Conservation (phyloP, 2,888 invertebrate genomes). For the Luffia ferchaultella region DNA sequence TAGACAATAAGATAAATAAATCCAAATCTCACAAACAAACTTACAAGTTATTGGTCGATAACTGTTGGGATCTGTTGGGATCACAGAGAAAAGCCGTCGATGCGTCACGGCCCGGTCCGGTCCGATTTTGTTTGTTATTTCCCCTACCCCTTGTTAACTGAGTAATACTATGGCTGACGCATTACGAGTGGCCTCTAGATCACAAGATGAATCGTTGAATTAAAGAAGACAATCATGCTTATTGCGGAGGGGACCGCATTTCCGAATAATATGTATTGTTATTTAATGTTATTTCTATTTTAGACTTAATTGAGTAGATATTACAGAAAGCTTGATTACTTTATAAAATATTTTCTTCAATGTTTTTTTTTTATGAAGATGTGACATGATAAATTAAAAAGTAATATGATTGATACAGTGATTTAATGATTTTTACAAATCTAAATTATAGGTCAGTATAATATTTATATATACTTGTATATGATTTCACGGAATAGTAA, state of each 20-base stretch:
- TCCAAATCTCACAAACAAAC: not conserved
- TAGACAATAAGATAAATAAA: not conserved
- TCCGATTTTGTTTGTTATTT: constrained; percentile 5
- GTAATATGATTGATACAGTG: no score
- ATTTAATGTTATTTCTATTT: constrained; percentile 2
- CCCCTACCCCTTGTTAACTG: constrained; percentile 6
- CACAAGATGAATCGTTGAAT: not conserved
- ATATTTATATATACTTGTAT: no score
- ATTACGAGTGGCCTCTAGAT: not conserved
- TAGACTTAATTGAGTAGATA: no score
- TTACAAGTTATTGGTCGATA: constrained; percentile 26
- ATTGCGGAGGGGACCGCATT: not conserved
- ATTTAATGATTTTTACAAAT: no score
- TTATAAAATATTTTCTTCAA: no score
- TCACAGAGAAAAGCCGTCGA: constrained; percentile 42
- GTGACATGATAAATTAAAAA: no score
- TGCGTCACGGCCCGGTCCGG: constrained; percentile 35
- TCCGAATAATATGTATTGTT: not conserved
- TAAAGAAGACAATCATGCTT: not conserved
- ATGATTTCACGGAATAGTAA: no score
- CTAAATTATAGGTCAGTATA: no score
- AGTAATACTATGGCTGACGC: not conserved
- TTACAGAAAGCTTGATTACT: no score
- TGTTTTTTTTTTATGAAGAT: no score
- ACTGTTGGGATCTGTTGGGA: constrained; percentile 35